A percentile compares a stretch with the other conserved stretches of the same genome.
phyloP scores from a whole-genome alignment of 2,888 invertebrate species.

The Andrena trimmerana region DNA sequence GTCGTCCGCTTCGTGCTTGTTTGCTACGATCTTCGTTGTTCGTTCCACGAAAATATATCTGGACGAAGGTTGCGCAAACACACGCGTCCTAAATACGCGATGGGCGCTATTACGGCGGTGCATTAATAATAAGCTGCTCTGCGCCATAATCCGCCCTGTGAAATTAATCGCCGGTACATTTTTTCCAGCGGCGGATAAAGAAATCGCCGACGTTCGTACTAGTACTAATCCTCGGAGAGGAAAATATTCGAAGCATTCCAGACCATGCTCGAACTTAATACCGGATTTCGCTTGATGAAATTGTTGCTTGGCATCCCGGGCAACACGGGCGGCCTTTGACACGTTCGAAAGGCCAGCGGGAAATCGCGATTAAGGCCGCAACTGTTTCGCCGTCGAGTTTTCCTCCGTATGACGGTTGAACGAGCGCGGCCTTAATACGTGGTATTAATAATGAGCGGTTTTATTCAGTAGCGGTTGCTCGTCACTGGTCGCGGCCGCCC shows the following conservation, averaged over 20 bases:
- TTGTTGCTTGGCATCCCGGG: no score
- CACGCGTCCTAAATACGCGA: background rate
- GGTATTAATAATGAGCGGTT: constrained; percentile 48
- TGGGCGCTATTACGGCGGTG: background rate
- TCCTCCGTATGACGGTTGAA: background rate
- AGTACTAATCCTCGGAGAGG: background rate
- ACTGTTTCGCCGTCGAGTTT: background rate
- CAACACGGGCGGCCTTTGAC: background rate
- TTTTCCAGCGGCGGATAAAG: background rate
- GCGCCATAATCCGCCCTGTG: background rate
- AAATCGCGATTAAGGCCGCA: background rate
- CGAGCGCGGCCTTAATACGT: constrained; percentile 47
- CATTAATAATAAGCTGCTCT: background rate
- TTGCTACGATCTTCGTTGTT: background rate
- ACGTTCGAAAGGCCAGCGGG: background rate
- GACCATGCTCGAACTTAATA: background rate
- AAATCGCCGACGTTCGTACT: background rate
- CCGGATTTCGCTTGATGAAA: background rate
- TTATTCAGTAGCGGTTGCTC: constrained; percentile 36
- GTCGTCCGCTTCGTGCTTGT: background rate
- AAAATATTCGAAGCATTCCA: background rate
- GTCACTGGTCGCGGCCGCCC: background rate
- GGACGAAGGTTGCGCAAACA: background rate
- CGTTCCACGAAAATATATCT: background rate
- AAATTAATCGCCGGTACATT: background rate